Conservation (phyloP, 2,113 vertebrate genomes). For the Chloropsis cyanopogon region DNA sequence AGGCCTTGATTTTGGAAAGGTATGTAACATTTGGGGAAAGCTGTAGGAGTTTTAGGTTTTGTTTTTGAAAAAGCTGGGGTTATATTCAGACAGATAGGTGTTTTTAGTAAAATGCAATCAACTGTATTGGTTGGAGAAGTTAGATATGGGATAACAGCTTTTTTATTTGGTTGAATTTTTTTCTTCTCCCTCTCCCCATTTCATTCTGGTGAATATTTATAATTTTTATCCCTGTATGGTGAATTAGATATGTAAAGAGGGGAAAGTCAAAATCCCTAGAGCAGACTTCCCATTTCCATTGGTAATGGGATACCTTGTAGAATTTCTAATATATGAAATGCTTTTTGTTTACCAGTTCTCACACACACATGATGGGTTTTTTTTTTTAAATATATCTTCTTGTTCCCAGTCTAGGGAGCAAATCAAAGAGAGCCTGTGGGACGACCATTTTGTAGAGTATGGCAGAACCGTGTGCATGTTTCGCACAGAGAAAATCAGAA, state of each 20-base stretch:
- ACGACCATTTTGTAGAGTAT: slow-evolving; percentile 87
- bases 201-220: not conserved
- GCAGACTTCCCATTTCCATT: not conserved
- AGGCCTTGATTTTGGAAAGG: slow-evolving; percentile 69
- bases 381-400: not conserved
- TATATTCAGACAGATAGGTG: not conserved
- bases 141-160: not conserved
- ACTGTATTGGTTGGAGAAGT: not conserved
- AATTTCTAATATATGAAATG: not conserved
- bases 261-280: not conserved
- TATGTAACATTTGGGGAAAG: slow-evolving; percentile 28
- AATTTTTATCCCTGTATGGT: not conserved
- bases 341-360: not conserved
- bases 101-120: not conserved
- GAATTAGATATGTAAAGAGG: not conserved
- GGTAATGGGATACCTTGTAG: not conserved
- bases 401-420: slow-evolving; percentile 78
- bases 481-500: slow-evolving; percentile 89
- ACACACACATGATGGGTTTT: not conserved
- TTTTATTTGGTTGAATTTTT: not conserved
- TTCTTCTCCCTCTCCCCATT: not conserved
- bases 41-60: not conserved
- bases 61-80: not conserved
- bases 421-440: slow-evolving; percentile 86
- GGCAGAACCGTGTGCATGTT: slow-evolving; percentile 95